phyloP scores from a whole-genome alignment of 2,888 invertebrate genomes.

The Pyrrhia umbra region DNA sequence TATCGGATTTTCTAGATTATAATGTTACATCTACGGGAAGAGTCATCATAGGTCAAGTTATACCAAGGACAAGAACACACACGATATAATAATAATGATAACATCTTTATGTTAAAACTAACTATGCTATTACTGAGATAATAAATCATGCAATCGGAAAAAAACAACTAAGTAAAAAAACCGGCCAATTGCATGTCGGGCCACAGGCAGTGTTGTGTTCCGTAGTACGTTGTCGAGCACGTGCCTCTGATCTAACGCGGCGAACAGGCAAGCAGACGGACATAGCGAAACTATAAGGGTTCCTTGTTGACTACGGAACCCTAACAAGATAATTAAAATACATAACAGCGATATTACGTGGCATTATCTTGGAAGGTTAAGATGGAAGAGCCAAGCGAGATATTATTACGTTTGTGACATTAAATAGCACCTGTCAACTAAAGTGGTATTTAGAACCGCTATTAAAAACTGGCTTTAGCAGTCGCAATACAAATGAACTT shows the following conservation, averaged over 20 bases:
- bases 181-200: neutral
- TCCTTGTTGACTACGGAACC: neutral
- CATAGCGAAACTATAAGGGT: too few relatives aligned
- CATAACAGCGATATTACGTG: slow-evolving; percentile 11
- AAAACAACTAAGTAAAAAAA: slow-evolving; percentile 15
- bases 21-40: slow-evolving; percentile 1
- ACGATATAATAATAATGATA: slow-evolving; percentile 13
- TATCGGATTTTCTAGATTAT: neutral
- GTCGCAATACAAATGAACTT: neutral
- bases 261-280: too few relatives aligned
- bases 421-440: neutral
- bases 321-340: slow-evolving; percentile 22
- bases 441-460: neutral
- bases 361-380: slow-evolving; percentile 12
- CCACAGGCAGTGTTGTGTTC: too few relatives aligned
- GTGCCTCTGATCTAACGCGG: too few relatives aligned
- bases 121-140: slow-evolving; percentile 6
- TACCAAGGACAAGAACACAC: neutral
- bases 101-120: neutral
- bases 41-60: slow-evolving; percentile 7
- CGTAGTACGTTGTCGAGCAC: too few relatives aligned
- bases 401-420: neutral
- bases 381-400: neutral
- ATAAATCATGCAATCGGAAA: slow-evolving; percentile 34
- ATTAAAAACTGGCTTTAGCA: neutral